Conservation (phyloP, 2,888 invertebrate species). For the Trisateles emortualis region DNA sequence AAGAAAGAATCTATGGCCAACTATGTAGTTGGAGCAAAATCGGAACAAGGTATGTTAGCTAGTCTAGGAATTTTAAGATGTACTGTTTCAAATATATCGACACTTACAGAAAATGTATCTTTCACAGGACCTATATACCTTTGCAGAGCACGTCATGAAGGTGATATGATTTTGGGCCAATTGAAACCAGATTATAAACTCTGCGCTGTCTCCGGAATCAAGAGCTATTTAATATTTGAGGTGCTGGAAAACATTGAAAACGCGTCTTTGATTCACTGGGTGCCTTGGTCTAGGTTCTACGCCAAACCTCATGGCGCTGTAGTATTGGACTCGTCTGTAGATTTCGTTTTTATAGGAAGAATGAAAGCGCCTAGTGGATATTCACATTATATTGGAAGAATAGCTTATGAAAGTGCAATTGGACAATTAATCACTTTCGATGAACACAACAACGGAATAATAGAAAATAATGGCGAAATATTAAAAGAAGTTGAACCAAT, state of each 20-base stretch:
- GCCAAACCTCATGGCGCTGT: conserved; percentile 90
- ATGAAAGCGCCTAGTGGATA: conserved; percentile 66
- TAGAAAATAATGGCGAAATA: conserved; percentile 90
- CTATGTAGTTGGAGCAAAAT: conserved; percentile 89
- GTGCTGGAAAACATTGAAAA: conserved; percentile 92
- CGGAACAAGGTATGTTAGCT: conserved; percentile 66
- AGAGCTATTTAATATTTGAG: conserved; percentile 88
- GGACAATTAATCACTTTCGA: conserved; percentile 91
- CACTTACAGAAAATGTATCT: neutral
- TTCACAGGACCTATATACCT: conserved; percentile 88
- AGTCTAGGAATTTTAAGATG: neutral
- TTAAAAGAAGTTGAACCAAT: conserved; percentile 93
- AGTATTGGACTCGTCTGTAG: conserved; percentile 80
- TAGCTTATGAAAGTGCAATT: conserved; percentile 88
- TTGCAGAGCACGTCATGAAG: conserved; percentile 91
- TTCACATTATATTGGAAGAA: conserved; percentile 90
- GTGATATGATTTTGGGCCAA: conserved; percentile 91
- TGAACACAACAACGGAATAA: conserved; percentile 85
- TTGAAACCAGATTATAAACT: conserved; percentile 86
- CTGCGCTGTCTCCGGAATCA: conserved; percentile 89
- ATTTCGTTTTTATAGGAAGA: conserved; percentile 76
- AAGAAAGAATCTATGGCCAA: conserved; percentile 78
- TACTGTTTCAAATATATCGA: neutral
- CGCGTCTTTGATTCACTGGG: conserved; percentile 92
- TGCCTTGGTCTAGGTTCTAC: conserved; percentile 90